phyloP scores from a whole-genome alignment of 2,797 vertebrate species.

The Ptychobarbus kaznakovi region DNA sequence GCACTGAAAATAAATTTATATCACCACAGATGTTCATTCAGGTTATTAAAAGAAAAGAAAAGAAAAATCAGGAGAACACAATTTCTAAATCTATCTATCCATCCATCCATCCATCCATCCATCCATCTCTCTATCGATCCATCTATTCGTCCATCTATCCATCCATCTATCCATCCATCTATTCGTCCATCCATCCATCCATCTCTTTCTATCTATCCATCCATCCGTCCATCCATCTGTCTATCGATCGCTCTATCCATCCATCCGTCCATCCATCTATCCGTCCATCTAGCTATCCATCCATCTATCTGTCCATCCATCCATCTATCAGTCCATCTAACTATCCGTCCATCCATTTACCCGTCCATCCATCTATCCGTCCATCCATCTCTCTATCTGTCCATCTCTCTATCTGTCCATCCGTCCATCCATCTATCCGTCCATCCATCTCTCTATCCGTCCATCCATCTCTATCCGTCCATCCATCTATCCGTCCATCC shows the following conservation, averaged over 20 bases:
- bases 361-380: too few relatives aligned
- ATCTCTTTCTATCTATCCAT: too few relatives aligned
- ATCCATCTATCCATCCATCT: accelerated
- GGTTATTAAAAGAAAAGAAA: neutral
- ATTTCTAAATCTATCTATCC: too few relatives aligned
- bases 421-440: neutral
- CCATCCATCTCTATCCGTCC: too few relatives aligned
- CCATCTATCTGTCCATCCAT: too few relatives aligned
- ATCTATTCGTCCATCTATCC: accelerated
- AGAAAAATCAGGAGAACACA: neutral
- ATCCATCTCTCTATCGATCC: accelerated
- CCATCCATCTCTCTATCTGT: neutral
- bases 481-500: too few relatives aligned
- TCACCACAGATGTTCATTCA: neutral
- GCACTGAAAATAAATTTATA: neutral
- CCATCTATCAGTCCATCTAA: accelerated
- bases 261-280: accelerated
- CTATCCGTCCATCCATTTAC: too few relatives aligned
- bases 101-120: accelerated
- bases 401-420: too few relatives aligned
- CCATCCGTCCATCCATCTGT: accelerated
- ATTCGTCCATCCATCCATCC: too few relatives aligned
- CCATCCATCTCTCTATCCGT: too few relatives aligned
- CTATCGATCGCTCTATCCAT: too few relatives aligned
- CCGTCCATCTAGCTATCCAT: neutral